phyloP scores from a whole-genome alignment of 2,797 vertebrate genomes.

The Pagetopsis macropterus region DNA sequence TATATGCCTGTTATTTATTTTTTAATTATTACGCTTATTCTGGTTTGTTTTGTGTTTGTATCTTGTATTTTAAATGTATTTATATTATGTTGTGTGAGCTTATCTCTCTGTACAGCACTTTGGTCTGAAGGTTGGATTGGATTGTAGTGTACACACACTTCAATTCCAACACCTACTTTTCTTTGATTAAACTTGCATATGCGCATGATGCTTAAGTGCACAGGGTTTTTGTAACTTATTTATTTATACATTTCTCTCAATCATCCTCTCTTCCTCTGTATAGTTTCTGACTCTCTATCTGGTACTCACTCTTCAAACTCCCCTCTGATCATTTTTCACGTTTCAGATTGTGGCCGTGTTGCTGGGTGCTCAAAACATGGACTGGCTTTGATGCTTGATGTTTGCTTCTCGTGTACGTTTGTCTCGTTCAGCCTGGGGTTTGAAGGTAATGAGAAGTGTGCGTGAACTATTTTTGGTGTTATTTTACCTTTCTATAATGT shows the following conservation, averaged over 20 bases:
- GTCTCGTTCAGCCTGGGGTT: constrained; percentile 50
- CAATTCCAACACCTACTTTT: not conserved
- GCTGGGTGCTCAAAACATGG: constrained; percentile 50
- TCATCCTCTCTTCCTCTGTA: not conserved
- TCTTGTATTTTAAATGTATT: too few species aligned
- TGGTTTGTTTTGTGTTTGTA: too few species aligned
- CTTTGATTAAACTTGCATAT: constrained; percentile 18
- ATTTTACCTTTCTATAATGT: constrained; percentile 6
- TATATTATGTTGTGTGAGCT: too few species aligned
- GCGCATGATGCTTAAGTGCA: not conserved
- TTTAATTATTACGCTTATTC: too few species aligned
- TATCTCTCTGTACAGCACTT: too few species aligned
- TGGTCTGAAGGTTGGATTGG: too few species aligned
- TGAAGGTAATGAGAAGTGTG: constrained; percentile 43
- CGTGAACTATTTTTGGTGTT: constrained; percentile 21
- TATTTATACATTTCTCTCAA: not conserved
- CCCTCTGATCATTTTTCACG: constrained; percentile 39
- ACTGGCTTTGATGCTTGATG: constrained; percentile 57
- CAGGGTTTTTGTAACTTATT: not conserved
- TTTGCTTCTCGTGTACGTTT: constrained; percentile 51
- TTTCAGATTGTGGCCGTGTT: constrained; percentile 47
- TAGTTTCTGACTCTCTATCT: not conserved
- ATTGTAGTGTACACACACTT: not conserved
- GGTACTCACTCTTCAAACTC: not conserved
- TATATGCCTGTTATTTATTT: too few species aligned